These are phyloP conservation scores for Hemichromis elongatus DNA, from an alignment of 2,113 vertebrate genomes.

Conservation along the genomic window DNA sequence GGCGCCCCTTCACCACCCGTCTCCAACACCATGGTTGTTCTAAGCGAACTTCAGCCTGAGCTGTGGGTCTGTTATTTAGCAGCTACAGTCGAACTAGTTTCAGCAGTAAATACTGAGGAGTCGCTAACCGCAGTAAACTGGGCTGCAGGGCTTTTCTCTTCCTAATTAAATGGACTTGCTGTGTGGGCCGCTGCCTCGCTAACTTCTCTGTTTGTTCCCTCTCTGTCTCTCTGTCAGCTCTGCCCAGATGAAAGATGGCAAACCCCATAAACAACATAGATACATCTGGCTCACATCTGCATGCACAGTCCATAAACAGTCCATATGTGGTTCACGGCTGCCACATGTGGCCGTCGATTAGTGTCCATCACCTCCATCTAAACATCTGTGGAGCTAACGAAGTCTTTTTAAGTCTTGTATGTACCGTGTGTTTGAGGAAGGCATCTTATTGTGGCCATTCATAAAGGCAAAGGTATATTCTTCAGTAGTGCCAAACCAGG, in stretches of 20 bases:
- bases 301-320: background rate
- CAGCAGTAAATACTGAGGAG: background rate
- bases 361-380: background rate
- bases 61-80: background rate
- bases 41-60: background rate
- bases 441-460: background rate
- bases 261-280: constrained; percentile 11
- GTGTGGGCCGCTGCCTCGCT: constrained; percentile 18
- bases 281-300: constrained; percentile 37
- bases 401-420: background rate
- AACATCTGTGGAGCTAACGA: background rate
- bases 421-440: background rate
- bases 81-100: background rate
- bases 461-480: background rate
- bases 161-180: constrained; percentile 38
- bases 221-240: background rate
- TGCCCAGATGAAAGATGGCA: background rate
- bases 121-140: constrained; percentile 17
- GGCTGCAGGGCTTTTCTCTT: constrained; percentile 30
- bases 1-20: background rate
- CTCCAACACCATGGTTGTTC: background rate
- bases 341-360: background rate
- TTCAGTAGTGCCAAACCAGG: background rate
- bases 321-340: background rate
- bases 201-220: background rate